A percentile compares a stretch with the other conserved stretches of the same genome.
phyloP scores from a whole-genome alignment of 53 echinoderm and acorn worm species.

The Actinopyga echinites region DNA sequence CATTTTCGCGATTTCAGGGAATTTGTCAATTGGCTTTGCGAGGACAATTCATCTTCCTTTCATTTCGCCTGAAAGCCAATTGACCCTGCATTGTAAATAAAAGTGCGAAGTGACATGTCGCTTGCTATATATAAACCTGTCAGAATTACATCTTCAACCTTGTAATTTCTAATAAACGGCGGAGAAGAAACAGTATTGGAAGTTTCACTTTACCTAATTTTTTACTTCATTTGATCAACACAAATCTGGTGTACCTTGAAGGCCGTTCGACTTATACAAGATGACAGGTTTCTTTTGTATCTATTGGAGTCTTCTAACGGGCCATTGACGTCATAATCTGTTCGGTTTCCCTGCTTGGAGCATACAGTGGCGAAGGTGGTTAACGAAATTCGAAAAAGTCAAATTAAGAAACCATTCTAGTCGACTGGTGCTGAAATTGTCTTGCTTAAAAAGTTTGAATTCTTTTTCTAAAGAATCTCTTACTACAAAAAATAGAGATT shows the following conservation, averaged over 20 bases:
- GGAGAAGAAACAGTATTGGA: conserved; percentile 8
- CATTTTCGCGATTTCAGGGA: too few species aligned
- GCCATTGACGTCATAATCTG: conserved; percentile 6
- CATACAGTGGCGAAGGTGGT: background rate
- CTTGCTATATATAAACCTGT: conserved; percentile 10
- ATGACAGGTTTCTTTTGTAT: background rate
- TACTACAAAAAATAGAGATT: too few species aligned
- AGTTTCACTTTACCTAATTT: background rate
- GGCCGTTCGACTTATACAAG: background rate
- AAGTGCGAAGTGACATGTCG: background rate
- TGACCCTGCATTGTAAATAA: conserved; percentile 15
- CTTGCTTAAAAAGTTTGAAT: background rate
- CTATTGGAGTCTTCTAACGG: too few species aligned
- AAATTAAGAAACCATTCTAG: background rate
- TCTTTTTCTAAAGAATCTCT: background rate
- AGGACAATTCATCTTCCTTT: background rate
- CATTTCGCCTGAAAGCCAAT: background rate
- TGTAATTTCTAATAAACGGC: conserved; percentile 10
- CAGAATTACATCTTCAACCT: background rate
- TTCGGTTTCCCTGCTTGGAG: background rate
- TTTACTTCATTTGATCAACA: conserved; percentile 16
- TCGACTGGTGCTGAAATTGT: background rate
- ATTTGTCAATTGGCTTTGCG: background rate
- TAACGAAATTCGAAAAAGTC: background rate
- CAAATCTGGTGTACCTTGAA: conserved; percentile 30